Percentiles rank a stretch among this genome's conserved stretches.
phyloP scores from a whole-genome alignment of 2,888 invertebrate species.

The Tuta absoluta region DNA sequence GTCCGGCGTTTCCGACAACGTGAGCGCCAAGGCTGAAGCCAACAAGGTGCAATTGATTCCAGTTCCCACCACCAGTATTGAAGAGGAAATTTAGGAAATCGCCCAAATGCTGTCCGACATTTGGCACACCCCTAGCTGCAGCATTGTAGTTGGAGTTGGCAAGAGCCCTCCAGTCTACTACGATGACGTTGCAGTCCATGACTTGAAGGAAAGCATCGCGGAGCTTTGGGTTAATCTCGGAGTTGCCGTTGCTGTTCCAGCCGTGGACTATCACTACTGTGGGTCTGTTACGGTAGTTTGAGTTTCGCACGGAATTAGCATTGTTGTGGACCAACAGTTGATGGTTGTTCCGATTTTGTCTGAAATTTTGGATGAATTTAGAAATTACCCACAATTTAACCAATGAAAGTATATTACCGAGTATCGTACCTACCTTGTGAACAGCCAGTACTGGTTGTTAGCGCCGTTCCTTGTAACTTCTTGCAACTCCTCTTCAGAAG shows the following conservation, averaged over 20 bases:
- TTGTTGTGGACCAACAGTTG: conserved; percentile 57
- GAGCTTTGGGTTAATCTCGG: conserved; percentile 48
- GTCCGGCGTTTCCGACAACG: conserved; percentile 54
- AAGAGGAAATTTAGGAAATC: conserved; percentile 50
- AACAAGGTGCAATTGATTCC: conserved; percentile 48
- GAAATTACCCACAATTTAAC: background rate
- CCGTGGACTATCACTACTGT: conserved; percentile 62
- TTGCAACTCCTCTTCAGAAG: conserved; percentile 40
- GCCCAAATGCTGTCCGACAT: conserved; percentile 52
- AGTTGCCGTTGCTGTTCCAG: conserved; percentile 59
- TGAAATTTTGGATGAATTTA: conserved; percentile 35
- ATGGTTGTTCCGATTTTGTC: conserved; percentile 49
- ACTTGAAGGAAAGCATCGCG: too few relatives aligned
- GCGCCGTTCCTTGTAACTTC: conserved; percentile 55
- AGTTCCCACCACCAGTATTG: conserved; percentile 41
- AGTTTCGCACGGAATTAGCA: conserved; percentile 49
- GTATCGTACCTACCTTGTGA: conserved; percentile 46
- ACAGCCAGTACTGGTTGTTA: conserved; percentile 64
- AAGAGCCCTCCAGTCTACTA: conserved; percentile 54
- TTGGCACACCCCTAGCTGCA: conserved; percentile 50
- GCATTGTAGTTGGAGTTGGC: conserved; percentile 49
- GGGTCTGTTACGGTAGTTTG: conserved; percentile 51
- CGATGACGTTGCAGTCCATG: conserved; percentile 47
- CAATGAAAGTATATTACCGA: background rate
- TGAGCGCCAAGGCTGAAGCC: conserved; percentile 63